phyloP scores from a whole-genome alignment of 2,113 vertebrate species.

The Macaca mulatta region DNA sequence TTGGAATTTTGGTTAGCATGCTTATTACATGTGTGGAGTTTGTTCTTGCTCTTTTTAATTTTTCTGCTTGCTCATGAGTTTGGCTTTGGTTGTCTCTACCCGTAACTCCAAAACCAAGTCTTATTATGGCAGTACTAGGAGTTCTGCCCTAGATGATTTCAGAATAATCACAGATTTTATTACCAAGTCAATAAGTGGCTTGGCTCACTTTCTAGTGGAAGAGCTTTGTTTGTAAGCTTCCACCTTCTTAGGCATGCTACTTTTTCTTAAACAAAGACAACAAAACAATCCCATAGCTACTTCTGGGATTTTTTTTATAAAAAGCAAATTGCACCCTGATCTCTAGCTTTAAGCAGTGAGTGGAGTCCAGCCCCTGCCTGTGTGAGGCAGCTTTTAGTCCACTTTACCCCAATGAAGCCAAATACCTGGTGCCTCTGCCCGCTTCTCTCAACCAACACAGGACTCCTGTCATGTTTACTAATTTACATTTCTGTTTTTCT shows the following conservation, averaged over 20 bases:
- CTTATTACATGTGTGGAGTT: neutral
- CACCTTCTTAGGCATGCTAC: neutral
- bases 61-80: neutral
- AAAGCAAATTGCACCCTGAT: neutral
- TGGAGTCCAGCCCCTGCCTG: neutral
- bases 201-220: neutral
- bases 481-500: neutral
- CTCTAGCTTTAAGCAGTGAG: neutral
- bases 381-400: no score
- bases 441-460: neutral
- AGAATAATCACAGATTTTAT: neutral
- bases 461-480: neutral
- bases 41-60: neutral
- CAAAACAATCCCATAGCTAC: neutral
- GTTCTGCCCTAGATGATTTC: neutral
- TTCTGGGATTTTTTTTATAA: neutral
- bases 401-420: neutral
- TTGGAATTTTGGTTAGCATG: neutral
- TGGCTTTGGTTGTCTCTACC: neutral
- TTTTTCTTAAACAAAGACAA: neutral
- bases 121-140: fast-evolving
- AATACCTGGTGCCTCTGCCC: neutral
- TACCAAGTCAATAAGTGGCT: no score
- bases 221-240: neutral
- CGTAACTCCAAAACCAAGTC: neutral